These are phyloP conservation scores for Solenopsis fugax DNA, from an alignment of 1,140 invertebrate species.

Conservation along the genomic window DNA sequence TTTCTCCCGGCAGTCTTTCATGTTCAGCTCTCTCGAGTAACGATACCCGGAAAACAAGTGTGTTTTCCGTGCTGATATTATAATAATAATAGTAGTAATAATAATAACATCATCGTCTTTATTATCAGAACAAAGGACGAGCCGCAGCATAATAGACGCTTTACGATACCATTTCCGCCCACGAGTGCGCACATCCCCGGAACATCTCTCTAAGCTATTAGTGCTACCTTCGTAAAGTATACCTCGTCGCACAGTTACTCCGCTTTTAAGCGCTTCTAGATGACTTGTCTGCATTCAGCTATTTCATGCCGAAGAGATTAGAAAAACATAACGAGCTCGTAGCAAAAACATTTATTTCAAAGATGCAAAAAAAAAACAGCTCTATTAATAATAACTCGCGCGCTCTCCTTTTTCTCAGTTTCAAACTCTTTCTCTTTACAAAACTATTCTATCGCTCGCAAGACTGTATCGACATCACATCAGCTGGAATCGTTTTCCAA, in stretches of 20 bases:
- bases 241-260: conserved; percentile 51
- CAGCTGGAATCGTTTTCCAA: neutral
- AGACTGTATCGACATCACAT: neutral
- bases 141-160: conserved; percentile 55
- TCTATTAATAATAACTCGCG: neutral
- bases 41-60: conserved; percentile 57
- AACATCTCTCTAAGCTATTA: conserved; percentile 60
- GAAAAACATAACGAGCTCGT: conserved; percentile 11
- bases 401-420: neutral
- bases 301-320: conserved; percentile 31
- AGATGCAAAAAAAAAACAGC: neutral
- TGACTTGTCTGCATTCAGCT: conserved; percentile 46
- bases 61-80: conserved; percentile 64
- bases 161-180: conserved; percentile 65
- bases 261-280: conserved; percentile 37
- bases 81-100: conserved; percentile 63
- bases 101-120: conserved; percentile 58
- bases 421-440: neutral
- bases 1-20: conserved; percentile 22
- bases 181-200: conserved; percentile 50
- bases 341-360: conserved; percentile 11
- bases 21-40: conserved; percentile 41
- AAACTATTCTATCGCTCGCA: neutral
- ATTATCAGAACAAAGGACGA: conserved; percentile 55
- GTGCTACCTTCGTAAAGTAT: conserved; percentile 61